Percentiles rank a stretch among this genome's conserved stretches.
Evolutionary conservation across 2,113 vertebrate genomes (phyloP).

Genomic region (Albula goreensis): DNA sequence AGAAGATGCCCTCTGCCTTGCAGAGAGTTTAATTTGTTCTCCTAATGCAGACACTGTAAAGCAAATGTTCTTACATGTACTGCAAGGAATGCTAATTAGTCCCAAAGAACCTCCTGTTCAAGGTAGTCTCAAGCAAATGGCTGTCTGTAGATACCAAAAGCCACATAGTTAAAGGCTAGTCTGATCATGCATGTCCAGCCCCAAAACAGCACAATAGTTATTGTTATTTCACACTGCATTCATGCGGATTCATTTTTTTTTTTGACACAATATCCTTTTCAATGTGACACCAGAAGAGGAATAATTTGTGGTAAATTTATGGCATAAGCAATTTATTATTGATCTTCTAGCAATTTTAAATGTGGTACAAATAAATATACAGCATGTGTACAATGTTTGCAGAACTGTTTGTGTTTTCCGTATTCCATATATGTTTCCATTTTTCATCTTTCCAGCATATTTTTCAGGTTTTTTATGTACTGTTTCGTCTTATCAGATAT

Average conservation of each 20-base stretch:
- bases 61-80: background rate
- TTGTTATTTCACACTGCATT: background rate
- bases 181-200: background rate
- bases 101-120: background rate
- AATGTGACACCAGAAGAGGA: background rate
- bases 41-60: background rate
- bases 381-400: background rate
- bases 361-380: background rate
- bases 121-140: background rate
- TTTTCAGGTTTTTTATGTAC: constrained; percentile 34
- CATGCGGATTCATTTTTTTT: constrained; percentile 6
- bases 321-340: background rate
- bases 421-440: constrained; percentile 28
- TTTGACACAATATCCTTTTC: background rate
- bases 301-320: background rate
- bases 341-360: background rate
- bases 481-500: constrained; percentile 40
- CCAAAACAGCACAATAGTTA: background rate
- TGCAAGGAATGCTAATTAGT: background rate
- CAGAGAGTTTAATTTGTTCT: background rate
- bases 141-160: background rate
- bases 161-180: background rate
- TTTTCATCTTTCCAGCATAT: constrained; percentile 12
- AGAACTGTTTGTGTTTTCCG: background rate
- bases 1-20: background rate